A percentile compares a stretch with the other conserved stretches of the same genome.
phyloP scores from a whole-genome alignment of 53 echinoderm and acorn worm species.

The Actinopyga echinites region DNA sequence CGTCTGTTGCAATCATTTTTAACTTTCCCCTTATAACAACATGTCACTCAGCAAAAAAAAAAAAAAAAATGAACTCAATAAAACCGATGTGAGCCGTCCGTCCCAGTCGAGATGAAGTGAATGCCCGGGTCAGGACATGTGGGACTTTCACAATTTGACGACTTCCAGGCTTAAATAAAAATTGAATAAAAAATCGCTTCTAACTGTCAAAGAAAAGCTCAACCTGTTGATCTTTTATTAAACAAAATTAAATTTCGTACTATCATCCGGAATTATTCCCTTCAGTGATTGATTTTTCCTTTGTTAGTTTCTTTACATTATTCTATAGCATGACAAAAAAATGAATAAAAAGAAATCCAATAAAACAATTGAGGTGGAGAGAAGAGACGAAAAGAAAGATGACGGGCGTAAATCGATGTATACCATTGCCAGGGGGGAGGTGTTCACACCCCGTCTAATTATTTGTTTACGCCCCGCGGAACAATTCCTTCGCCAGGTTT shows the following conservation, averaged over 20 bases:
- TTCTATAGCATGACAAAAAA: background rate
- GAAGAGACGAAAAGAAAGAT: background rate
- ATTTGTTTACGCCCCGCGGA: constrained; percentile 26
- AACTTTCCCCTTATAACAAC: too few species aligned
- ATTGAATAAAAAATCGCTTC: too few species aligned
- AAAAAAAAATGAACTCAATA: too few species aligned
- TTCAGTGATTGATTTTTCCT: background rate
- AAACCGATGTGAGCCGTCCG: too few species aligned
- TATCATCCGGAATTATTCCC: constrained; percentile 5
- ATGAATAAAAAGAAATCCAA: background rate
- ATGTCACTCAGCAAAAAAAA: too few species aligned
- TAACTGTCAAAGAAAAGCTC: background rate
- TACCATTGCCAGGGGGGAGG: background rate
- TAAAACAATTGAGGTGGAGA: background rate
- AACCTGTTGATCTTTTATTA: constrained; percentile 35
- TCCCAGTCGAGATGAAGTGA: too few species aligned
- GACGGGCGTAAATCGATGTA: too few species aligned
- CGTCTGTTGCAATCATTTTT: too few species aligned
- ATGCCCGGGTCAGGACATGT: too few species aligned
- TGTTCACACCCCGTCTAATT: constrained; percentile 10
- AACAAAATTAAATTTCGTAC: constrained; percentile 15
- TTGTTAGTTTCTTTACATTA: background rate
- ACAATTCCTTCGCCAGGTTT: constrained; percentile 15
- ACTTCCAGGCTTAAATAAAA: too few species aligned
- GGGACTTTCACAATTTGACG: too few species aligned